Conservation (phyloP, 2,797 vertebrate genomes). For the Anas acuta region DNA sequence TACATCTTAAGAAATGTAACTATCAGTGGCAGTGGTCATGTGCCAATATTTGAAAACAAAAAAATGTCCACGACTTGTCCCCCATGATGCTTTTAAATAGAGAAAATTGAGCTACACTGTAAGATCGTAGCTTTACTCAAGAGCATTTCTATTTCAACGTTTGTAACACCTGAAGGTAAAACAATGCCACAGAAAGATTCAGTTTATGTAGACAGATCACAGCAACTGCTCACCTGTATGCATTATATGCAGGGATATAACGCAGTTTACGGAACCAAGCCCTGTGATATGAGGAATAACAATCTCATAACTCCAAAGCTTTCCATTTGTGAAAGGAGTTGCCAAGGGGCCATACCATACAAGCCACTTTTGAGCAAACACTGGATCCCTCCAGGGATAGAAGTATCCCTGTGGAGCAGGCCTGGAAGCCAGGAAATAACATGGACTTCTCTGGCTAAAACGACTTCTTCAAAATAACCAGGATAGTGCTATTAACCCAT, state of each 20-base stretch:
- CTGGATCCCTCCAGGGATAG: neutral
- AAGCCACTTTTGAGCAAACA: neutral
- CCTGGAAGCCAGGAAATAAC: neutral
- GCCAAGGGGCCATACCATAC: neutral
- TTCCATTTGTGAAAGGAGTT: neutral
- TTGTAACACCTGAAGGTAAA: neutral
- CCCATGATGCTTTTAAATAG: neutral
- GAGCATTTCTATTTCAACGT: neutral
- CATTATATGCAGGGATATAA: neutral
- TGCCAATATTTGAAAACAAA: neutral
- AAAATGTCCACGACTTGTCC: rapidly evolving
- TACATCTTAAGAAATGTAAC: neutral
- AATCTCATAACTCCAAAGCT: neutral
- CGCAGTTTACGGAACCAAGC: neutral
- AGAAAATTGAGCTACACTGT: neutral
- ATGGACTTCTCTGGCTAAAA: neutral
- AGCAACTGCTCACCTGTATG: neutral
- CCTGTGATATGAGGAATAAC: neutral
- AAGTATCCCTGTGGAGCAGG: neutral
- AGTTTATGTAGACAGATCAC: neutral
- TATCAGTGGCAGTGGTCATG: neutral
- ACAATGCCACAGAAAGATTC: neutral
- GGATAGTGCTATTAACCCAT: neutral
- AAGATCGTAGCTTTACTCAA: neutral
- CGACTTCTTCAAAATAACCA: neutral